Evolutionary conservation across 2,113 vertebrate genomes (phyloP).

Genomic region (Pagrus major): DNA sequence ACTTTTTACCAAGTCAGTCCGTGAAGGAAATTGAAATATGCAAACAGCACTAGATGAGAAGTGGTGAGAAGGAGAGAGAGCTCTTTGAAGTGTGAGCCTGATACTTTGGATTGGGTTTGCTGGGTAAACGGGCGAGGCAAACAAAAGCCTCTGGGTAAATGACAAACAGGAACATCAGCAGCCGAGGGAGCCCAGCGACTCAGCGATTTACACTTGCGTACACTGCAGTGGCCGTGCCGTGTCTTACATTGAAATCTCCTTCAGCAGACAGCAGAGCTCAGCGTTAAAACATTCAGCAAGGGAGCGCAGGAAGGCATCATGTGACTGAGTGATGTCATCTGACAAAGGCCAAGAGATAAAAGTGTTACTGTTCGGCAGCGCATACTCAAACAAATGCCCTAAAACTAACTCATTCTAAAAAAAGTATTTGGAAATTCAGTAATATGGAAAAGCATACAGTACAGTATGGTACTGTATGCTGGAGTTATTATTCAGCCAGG

Average conservation of each 20-base stretch:
- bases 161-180: slow-evolving; percentile 66
- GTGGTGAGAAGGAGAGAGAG: slow-evolving; percentile 46
- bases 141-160: slow-evolving; percentile 69
- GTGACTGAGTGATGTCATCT: slow-evolving; percentile 18
- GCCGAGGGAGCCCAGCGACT: slow-evolving; percentile 28
- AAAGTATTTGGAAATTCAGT: neutral
- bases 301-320: neutral
- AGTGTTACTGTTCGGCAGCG: slow-evolving; percentile 6
- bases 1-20: slow-evolving; percentile 67
- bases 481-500: slow-evolving; percentile 1
- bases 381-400: slow-evolving; percentile 2
- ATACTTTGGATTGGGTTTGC: slow-evolving; percentile 68
- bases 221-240: slow-evolving; percentile 34
- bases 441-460: slow-evolving; percentile 8
- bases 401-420: slow-evolving; percentile 2
- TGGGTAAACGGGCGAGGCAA: slow-evolving; percentile 63
- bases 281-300: slow-evolving; percentile 19
- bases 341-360: slow-evolving; percentile 14
- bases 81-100: slow-evolving; percentile 75
- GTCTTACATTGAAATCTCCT: slow-evolving; percentile 63
- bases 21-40: slow-evolving; percentile 59
- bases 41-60: slow-evolving; percentile 69
- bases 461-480: neutral
- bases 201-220: slow-evolving; percentile 57
- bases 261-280: slow-evolving; percentile 50